phyloP scores from a whole-genome alignment of 2,113 vertebrate genomes.

The Oncorhynchus clarkii region DNA sequence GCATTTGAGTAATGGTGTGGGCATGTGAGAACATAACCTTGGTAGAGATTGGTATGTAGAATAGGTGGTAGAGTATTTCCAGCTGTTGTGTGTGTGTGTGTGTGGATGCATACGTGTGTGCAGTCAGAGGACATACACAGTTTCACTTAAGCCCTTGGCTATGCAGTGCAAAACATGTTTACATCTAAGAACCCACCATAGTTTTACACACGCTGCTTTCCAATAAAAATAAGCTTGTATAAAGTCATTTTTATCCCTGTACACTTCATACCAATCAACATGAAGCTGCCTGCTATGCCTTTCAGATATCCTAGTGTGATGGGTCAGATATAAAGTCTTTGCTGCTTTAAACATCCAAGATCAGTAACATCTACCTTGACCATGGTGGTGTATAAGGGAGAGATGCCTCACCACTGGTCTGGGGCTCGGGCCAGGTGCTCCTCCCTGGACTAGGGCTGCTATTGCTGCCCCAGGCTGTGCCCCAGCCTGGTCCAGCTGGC shows the following conservation, averaged over 20 bases:
- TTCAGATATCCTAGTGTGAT: too few species aligned
- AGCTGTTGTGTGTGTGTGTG: constrained; percentile 20
- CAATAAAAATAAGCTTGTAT: too few species aligned
- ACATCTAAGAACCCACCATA: constrained; percentile 15
- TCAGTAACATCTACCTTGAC: not conserved
- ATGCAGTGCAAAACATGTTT: constrained; percentile 25
- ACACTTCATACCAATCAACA: too few species aligned
- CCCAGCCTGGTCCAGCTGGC: constrained; percentile 75
- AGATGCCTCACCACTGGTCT: constrained; percentile 53
- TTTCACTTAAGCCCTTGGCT: constrained; percentile 7
- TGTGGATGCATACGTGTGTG: not conserved
- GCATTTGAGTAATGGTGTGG: constrained; percentile 4
- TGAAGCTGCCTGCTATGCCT: too few species aligned
- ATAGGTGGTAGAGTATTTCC: not conserved
- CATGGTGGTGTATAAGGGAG: not conserved
- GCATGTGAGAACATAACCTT: constrained; percentile 5
- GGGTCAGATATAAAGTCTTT: too few species aligned
- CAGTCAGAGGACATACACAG: constrained; percentile 27
- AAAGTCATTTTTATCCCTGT: too few species aligned
- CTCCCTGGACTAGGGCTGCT: constrained; percentile 25
- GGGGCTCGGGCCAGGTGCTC: not conserved
- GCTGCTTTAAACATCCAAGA: too few species aligned
- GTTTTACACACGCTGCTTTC: too few species aligned
- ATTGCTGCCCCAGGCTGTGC: constrained; percentile 65
- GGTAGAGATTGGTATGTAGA: not conserved